Evolutionary conservation across 2,888 invertebrate genomes (phyloP), one percentile per base, ranked within the genome.

Genomic region (Lithophane leautieri): DNA sequence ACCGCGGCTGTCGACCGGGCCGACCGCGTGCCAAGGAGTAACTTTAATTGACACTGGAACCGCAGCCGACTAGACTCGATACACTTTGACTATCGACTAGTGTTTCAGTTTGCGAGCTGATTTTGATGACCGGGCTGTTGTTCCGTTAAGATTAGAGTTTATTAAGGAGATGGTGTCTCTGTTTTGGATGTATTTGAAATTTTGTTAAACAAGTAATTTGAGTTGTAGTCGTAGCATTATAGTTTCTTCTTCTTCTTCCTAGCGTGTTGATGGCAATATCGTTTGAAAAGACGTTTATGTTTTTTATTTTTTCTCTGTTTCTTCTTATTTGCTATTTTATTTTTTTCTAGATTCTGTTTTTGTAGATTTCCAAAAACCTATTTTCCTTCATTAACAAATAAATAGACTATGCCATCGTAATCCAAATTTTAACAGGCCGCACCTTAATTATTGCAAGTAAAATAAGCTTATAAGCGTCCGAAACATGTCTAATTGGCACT

Each of bases 31-130:
- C 44, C 71, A 47, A 76, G 67, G 84, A 84, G 50, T 50, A 86
- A 86, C 63, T 84, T 86, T 83, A 88, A 88, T 86, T 86, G 88
- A 78, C 85, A 82, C 77, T 70, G 74, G 73, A 58, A 76, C 88
- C 88, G 63, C 88, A 83, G 68, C 73, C 69, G 58, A 50, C 78
- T 52, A 62, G 71, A 67, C 65, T 71, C 65, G 76, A 67, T 70
- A 68, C 69, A 69, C 70, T 80, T 76, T 70, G 75, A 76, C 54
- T 69, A 82, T 72, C 65, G 73, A 77, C 72, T 77, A 69, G 66
- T 72, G 80, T 73, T 82, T 68, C 78, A 73, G 68, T 72, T 74
- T 65, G 63, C 52, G 12, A 83, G 79, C 79, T 76, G 54, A 80
- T 75, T 78, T 58, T 80, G 71, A 71, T 76, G 72, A 75, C 65